Evolutionary conservation across 2,113 vertebrate genomes (phyloP).

Genomic region (Psettodes erumei): DNA sequence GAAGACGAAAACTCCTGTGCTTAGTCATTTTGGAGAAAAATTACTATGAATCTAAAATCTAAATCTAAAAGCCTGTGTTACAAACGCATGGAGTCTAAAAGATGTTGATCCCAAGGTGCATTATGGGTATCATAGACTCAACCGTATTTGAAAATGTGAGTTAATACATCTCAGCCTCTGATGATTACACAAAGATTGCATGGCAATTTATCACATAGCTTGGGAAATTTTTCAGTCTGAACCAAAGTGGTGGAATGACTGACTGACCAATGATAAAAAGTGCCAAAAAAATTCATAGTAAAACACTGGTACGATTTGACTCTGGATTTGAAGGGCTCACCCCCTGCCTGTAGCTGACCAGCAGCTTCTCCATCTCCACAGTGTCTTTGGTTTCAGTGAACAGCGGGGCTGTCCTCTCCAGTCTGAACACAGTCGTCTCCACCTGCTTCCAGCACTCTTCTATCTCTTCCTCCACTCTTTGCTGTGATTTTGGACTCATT

Average conservation of each 20-base stretch:
- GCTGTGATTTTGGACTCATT: constrained; percentile 41
- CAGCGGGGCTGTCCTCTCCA: constrained; percentile 59
- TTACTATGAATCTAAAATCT: no score
- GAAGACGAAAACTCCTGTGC: no score
- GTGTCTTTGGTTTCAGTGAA: constrained; percentile 19
- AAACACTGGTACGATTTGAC: not conserved
- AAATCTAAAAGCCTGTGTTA: no score
- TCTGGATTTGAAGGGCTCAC: constrained; percentile 50
- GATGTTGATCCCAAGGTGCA: not conserved
- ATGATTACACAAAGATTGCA: no score
- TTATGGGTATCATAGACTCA: not conserved
- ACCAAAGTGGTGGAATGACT: no score
- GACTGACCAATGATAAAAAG: no score
- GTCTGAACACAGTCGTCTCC: constrained; percentile 64
- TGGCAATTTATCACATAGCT: no score
- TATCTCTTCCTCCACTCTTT: constrained; percentile 66
- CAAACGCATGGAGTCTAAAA: not conserved
- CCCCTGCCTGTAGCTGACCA: constrained; percentile 66
- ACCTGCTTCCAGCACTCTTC: constrained; percentile 80
- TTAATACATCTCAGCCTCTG: no score
- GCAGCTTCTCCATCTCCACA: constrained; percentile 51
- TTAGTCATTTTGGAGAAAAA: no score
- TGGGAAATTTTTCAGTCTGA: no score
- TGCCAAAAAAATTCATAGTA: no score
- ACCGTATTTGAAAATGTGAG: no score